A percentile compares a stretch with the other conserved stretches of the same genome.
These are phyloP conservation scores for Euleptes europaea DNA, from an alignment of 2,113 vertebrate species.

Conservation along the genomic window DNA sequence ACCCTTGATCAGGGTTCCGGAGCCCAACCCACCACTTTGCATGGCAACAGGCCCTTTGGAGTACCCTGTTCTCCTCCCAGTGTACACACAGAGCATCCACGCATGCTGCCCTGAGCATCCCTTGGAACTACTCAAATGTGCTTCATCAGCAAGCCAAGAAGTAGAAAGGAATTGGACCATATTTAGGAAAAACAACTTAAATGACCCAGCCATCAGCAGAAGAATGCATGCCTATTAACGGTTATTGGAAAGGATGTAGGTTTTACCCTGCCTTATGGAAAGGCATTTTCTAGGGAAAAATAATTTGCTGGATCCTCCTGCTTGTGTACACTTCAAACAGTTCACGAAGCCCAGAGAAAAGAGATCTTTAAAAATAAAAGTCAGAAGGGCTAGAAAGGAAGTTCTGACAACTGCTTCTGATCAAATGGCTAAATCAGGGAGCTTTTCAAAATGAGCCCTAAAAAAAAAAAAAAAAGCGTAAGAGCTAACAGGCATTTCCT, in stretches of 20 bases:
- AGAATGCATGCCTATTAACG: slow-evolving; percentile 2
- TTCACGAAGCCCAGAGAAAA: slow-evolving; percentile 14
- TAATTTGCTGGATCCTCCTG: not conserved
- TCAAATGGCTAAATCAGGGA: not conserved
- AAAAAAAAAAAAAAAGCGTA: not conserved
- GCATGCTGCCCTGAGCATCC: too few relatives aligned
- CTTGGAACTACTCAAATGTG: too few relatives aligned
- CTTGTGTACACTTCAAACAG: not conserved
- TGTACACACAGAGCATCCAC: too few relatives aligned
- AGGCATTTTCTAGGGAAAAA: not conserved
- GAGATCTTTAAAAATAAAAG: slow-evolving; percentile 9
- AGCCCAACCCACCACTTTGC: too few relatives aligned
- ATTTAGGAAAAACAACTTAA: slow-evolving; percentile 1
- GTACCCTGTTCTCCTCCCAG: too few relatives aligned
- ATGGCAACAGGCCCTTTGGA: too few relatives aligned
- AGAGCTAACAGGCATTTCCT: slow-evolving; percentile 30
- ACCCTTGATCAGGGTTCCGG: too few relatives aligned
- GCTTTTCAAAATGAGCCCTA: not conserved
- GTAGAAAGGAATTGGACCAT: too few relatives aligned
- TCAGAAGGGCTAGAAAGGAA: not conserved
- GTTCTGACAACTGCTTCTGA: not conserved
- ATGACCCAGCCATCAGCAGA: not conserved
- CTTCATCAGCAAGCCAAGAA: too few relatives aligned
- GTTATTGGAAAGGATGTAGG: not conserved
- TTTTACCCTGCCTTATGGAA: not conserved